Percentiles rank a stretch among this genome's conserved stretches.
Conservation (phyloP, 2,797 vertebrate genomes). For the Amazona ochrocephala region DNA sequence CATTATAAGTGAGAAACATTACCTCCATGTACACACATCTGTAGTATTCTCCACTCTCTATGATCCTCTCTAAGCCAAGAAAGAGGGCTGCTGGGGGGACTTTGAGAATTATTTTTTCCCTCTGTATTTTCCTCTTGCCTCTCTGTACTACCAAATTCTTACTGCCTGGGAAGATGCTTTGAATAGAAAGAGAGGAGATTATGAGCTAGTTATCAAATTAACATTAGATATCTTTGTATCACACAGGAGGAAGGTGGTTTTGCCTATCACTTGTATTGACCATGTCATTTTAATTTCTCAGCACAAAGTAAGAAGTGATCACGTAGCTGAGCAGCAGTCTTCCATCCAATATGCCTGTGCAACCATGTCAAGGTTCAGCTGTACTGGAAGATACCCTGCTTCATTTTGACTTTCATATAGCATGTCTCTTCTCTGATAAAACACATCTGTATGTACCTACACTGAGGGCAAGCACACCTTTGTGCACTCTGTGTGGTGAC, state of each 20-base stretch:
- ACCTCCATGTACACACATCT: accelerated
- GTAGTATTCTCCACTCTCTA: not conserved
- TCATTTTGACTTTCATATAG: not conserved
- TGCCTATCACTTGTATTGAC: not conserved
- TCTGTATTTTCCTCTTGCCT: not conserved
- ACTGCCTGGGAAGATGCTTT: not conserved
- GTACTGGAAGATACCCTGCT: not conserved
- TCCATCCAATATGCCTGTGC: not conserved
- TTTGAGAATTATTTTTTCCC: not conserved
- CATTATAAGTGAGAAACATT: accelerated
- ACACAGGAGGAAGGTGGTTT: not conserved
- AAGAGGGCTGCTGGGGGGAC: not conserved
- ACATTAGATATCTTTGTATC: not conserved
- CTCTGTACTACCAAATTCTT: not conserved
- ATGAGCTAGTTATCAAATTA: not conserved
- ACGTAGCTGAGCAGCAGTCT: not conserved
- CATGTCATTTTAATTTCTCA: conserved; percentile 6
- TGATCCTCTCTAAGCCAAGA: not conserved
- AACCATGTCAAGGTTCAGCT: not conserved
- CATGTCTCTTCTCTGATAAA: not conserved
- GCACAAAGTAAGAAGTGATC: not conserved
- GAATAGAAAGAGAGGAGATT: not conserved
- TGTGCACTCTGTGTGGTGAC: not conserved
- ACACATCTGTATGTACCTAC: not conserved
- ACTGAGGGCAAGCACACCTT: not conserved